Base-by-base conservation (phyloP, 2,888 invertebrate genomes). In the Macropis europaea region DNA sequence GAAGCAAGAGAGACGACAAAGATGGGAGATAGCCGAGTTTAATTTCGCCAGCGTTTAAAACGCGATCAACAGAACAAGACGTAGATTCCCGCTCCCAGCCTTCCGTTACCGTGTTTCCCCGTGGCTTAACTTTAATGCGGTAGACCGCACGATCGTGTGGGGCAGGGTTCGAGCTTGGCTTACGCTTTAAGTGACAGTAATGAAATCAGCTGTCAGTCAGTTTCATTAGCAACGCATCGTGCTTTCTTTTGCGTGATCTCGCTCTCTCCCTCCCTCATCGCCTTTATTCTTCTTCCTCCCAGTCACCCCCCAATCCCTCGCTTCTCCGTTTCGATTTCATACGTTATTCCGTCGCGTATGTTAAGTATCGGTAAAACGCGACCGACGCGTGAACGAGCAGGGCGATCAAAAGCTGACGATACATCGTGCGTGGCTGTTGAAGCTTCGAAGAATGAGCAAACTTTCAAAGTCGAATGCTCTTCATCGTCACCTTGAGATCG, bases 391-490 rank as follows among this genome's bases (percentile, higher is more conserved):
- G n/a, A n/a, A n/a, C n/a, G n/a, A n/a, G n/a, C n/a, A n/a, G n/a
- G n/a, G n/a, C n/a, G n/a, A n/a, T n/a, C n/a, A n/a, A n/a, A n/a
- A n/a, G n/a, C n/a, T n/a, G n/a, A n/a, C n/a, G n/a, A n/a, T n/a
- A n/a, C n/a, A n/a, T n/a, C n/a, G n/a, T n/a, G 19, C 38, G 22
- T 5, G 28, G 17, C 22, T 30, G 28, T 42, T n/a, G 11, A 36
- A 36, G 22, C 42, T 36, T 24, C 13, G 69, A 71, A 61, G 62
- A 79, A 76, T 73, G 75, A 60, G 45, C 61, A 67, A 82, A 82
- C 74, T 83, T 84, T 45, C n/a, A n/a, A n/a, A n/a, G 67, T 62
- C 59, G 73, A 73, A 74, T 82, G 66, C 76, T 84, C 82, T 77
- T 77, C 73, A 64, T 45, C 57, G 52, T 48, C 47, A 34, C 59